These are phyloP conservation scores for Campylomormyrus tamandua DNA, from an alignment of 2,113 vertebrate genomes.

Conservation along the genomic window DNA sequence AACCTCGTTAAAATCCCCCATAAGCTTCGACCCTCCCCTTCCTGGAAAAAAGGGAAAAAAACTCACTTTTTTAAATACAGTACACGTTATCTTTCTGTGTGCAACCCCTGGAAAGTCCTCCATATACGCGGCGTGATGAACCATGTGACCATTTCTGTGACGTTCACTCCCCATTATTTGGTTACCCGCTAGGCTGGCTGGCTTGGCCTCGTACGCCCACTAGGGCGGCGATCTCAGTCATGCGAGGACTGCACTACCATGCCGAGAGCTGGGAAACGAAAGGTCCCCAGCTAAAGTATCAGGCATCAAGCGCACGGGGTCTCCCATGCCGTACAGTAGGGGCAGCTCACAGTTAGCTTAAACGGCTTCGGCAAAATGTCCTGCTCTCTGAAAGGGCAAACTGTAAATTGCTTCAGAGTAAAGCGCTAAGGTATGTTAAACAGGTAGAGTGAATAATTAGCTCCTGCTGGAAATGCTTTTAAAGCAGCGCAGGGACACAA, in stretches of 20 bases:
- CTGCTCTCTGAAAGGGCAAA: neutral
- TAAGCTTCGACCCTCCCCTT: neutral
- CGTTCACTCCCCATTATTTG: neutral
- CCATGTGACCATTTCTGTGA: constrained; percentile 10
- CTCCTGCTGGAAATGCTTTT: neutral
- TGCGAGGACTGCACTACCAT: neutral
- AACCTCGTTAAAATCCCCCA: constrained; percentile 30
- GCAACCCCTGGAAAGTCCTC: neutral
- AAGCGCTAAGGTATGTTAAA: neutral
- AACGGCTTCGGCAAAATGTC: neutral
- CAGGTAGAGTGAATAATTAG: constrained; percentile 1
- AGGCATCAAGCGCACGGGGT: neutral
- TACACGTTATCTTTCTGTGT: constrained; percentile 10
- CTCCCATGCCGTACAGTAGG: neutral
- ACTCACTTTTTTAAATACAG: constrained; percentile 3
- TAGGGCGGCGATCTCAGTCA: neutral
- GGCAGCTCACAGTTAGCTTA: neutral
- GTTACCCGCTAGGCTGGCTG: neutral
- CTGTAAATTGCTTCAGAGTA: neutral
- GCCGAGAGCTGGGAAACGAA: neutral
- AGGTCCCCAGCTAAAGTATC: neutral
- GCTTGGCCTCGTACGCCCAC: neutral
- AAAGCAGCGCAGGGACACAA: neutral
- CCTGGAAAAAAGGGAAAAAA: neutral
- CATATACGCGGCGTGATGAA: neutral